These are phyloP conservation scores for Alectura lathami DNA, from an alignment of 2,113 vertebrate genomes.

Conservation along the genomic window DNA sequence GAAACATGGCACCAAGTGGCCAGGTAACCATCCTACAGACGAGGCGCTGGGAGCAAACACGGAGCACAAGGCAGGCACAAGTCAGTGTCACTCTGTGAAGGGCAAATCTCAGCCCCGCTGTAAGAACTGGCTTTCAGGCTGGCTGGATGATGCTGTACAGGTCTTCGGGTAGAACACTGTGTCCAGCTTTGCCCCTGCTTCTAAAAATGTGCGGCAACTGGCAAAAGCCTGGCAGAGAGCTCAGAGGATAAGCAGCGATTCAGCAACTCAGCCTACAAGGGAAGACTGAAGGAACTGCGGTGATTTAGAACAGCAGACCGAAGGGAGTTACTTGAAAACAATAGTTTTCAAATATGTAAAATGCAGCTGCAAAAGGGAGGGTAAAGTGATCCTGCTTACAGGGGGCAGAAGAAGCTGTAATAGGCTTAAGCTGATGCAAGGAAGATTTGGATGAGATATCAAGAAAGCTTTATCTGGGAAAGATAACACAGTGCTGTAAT, in stretches of 20 bases:
- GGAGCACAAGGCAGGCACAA: not conserved
- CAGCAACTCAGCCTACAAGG: not conserved
- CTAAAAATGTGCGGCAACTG: not conserved
- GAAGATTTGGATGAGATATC: not conserved
- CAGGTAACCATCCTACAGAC: not conserved
- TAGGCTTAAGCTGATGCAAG: not conserved
- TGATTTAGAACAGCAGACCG: not conserved
- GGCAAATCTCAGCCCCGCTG: not conserved
- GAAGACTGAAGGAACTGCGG: not conserved
- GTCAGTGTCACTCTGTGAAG: not conserved
- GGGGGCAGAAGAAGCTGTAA: not conserved
- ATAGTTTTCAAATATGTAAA: not conserved
- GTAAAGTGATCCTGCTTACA: not conserved
- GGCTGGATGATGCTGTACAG: not conserved
- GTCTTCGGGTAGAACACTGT: not conserved
- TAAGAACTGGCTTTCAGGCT: not conserved
- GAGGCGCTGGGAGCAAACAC: not conserved
- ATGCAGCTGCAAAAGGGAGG: not conserved
- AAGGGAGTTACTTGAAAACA: not conserved
- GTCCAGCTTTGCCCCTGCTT: not conserved
- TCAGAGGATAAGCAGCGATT: not conserved
- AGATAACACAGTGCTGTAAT: not conserved
- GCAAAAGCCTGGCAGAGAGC: not conserved
- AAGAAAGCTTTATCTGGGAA: slow-evolving; percentile 5
- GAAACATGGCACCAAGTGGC: not conserved